These are phyloP conservation scores for Synaphobranchus kaupii DNA, from an alignment of 2,797 vertebrate genomes.

Conservation along the genomic window DNA sequence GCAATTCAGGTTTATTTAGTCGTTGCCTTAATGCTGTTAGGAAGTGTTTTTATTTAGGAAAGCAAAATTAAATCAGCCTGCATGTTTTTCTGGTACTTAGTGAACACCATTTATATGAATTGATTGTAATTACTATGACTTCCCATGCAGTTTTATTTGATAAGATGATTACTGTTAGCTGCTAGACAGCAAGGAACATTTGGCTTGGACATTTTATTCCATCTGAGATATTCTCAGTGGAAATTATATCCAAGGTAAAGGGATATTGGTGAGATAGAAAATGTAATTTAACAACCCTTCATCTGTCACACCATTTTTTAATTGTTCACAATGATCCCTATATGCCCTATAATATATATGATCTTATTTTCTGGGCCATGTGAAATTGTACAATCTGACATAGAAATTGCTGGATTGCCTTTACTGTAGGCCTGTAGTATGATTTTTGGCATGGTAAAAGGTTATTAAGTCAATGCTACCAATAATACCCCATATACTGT, in stretches of 20 bases:
- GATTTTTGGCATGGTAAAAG: no score
- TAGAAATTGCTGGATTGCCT: neutral
- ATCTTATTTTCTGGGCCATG: conserved; percentile 2
- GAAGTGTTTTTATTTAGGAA: neutral
- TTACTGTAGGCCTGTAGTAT: neutral
- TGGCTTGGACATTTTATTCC: neutral
- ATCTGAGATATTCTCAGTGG: neutral
- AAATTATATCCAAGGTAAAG: neutral
- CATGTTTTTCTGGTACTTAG: neutral
- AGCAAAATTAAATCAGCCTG: neutral
- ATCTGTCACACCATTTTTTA: neutral
- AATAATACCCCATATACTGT: no score
- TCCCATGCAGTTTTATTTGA: conserved; percentile 5
- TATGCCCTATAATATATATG: neutral
- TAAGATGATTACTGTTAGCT: conserved; percentile 7
- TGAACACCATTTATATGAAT: neutral
- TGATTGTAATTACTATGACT: conserved; percentile 1
- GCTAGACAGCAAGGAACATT: neutral
- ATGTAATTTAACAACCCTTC: neutral
- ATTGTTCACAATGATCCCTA: conserved; percentile 4
- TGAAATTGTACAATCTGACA: neutral
- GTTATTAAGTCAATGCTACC: neutral
- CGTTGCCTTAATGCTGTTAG: neutral
- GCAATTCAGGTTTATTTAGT: neutral
- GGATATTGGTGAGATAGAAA: neutral